Evolutionary conservation across 1,140 invertebrate species (phyloP), one percentile per base, ranked within the genome.

Genomic region (Brachystomella parvula): DNA sequence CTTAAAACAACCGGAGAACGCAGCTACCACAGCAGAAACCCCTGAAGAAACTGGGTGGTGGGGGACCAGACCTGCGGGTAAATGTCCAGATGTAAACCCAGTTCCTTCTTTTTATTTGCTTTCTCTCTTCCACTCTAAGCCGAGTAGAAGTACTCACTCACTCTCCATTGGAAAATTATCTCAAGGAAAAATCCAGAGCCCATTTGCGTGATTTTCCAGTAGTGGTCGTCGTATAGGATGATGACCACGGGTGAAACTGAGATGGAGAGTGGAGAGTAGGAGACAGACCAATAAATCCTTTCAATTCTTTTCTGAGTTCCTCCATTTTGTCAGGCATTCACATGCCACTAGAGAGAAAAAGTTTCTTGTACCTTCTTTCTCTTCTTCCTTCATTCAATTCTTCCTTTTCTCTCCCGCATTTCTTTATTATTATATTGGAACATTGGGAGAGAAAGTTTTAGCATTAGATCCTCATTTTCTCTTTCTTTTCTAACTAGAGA

Each of bases 401-500:
- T 62, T 19, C 26, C 32, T 28, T 57, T 26, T 57, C 26, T 57
- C 15, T 19, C 15, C 28, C 24, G 9, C 24, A n/a, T 47, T 62
- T 53, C 49, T 53, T 35, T 39, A 19, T 19, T 26, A 19, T 15
- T 57, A 21, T 21, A 29, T 21, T 26, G 59, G 26, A 32, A 62
- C n/a, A 26, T 62, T 32, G 39, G 29, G 15, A 33, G 24, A 33
- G 35, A 29, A 35, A 30, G 64, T 53, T 53, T 53, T 53, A 53
- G 9, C 49, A 53, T 53, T 53, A 53, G 49, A 53, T 53, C 49
- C 49, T 53, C 49, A 53, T 53, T 53, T 53, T 53, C 49, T 24
- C 24, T 26, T 26, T 53, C 49, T 26, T 53, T 53, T 53, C 12
- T 53, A 53, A 17, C 49, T 24, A 15, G 21, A 12, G 24, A 53